These are phyloP conservation scores for Campylomormyrus tamandua DNA, from an alignment of 2,113 vertebrate genomes.

Conservation along the genomic window DNA sequence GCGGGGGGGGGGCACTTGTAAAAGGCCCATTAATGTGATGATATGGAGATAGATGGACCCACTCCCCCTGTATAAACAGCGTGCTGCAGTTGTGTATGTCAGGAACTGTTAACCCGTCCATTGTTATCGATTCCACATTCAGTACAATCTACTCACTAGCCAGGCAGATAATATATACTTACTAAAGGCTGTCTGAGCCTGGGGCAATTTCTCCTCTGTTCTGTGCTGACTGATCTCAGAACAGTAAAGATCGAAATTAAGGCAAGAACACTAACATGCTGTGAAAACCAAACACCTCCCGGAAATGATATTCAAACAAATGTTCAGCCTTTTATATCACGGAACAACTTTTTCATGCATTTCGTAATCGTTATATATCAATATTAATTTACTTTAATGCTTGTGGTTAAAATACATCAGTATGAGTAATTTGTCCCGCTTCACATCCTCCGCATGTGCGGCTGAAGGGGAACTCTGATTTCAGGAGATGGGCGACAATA, in stretches of 20 bases:
- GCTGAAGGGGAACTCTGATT: neutral
- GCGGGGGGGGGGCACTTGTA: neutral
- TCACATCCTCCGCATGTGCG: neutral
- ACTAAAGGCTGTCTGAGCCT: neutral
- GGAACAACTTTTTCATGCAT: neutral
- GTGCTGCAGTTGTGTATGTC: constrained; percentile 41
- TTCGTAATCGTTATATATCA: neutral
- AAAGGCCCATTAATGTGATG: constrained; percentile 32
- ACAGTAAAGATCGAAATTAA: neutral
- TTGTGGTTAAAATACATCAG: neutral
- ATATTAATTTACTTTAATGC: neutral
- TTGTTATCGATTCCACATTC: constrained; percentile 56
- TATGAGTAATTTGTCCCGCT: neutral
- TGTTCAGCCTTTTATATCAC: neutral
- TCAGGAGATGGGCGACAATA: neutral
- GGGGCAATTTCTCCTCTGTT: constrained; percentile 20
- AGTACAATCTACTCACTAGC: constrained; percentile 45
- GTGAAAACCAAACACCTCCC: neutral
- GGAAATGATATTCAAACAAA: neutral
- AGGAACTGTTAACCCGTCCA: constrained; percentile 47
- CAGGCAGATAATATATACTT: constrained; percentile 42
- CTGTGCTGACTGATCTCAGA: neutral
- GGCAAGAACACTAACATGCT: neutral
- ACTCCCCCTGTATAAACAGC: constrained; percentile 19
- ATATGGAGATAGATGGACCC: constrained; percentile 44